phyloP scores from a whole-genome alignment of 2,113 vertebrate species.

The Sardina pilchardus region DNA sequence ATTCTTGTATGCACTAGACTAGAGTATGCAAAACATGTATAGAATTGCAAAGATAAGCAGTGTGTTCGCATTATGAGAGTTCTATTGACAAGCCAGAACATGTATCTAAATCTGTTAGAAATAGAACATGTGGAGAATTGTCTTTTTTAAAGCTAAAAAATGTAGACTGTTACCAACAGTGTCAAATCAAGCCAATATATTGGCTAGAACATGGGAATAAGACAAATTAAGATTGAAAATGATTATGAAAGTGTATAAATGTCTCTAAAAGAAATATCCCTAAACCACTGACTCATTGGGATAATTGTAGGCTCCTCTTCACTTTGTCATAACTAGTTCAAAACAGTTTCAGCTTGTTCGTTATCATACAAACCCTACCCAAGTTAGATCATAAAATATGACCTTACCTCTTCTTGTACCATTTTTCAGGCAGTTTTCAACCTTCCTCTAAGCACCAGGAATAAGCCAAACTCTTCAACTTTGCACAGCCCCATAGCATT shows the following conservation, averaged over 20 bases:
- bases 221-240: background rate
- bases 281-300: no score
- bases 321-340: background rate
- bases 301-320: background rate
- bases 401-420: slow-evolving; percentile 42
- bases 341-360: background rate
- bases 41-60: background rate
- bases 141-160: no score
- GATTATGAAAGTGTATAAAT: background rate
- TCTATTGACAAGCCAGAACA: background rate
- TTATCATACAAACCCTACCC: background rate
- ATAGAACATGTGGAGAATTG: no score
- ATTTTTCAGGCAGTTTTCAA: slow-evolving; percentile 1
- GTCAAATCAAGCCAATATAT: no score
- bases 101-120: background rate
- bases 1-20: background rate
- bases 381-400: background rate
- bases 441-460: background rate
- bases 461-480: slow-evolving; percentile 29
- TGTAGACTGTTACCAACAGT: no score
- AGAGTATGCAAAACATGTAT: background rate
- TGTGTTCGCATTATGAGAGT: background rate
- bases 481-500: slow-evolving; percentile 42
- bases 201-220: no score
- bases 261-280: background rate